phyloP scores from a whole-genome alignment of 2,888 invertebrate species.

The Dascillus cervinus region DNA sequence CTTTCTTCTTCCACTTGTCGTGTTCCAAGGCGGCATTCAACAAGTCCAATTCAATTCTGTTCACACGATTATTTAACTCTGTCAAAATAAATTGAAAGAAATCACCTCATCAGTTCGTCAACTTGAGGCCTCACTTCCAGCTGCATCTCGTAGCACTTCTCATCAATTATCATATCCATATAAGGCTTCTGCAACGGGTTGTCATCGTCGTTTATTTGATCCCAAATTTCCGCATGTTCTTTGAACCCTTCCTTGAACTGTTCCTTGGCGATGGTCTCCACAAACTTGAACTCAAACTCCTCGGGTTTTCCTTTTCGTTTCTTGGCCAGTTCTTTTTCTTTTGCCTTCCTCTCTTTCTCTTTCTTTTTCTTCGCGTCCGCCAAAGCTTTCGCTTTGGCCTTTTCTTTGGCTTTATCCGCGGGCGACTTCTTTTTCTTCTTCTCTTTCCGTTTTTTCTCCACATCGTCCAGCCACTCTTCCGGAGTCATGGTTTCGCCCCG shows the following conservation, averaged over 20 bases:
- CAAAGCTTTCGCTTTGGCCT: conserved; percentile 42
- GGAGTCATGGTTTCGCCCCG: conserved; percentile 53
- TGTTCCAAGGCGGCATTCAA: conserved; percentile 19
- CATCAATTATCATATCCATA: conserved; percentile 56
- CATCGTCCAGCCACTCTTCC: conserved; percentile 48
- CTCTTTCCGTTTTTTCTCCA: conserved; percentile 28
- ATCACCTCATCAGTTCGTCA: conserved; percentile 55
- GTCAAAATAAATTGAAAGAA: conserved; percentile 35
- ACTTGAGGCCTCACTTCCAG: conserved; percentile 59
- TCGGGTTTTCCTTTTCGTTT: conserved; percentile 10
- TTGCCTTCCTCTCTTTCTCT: conserved; percentile 37
- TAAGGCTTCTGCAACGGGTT: conserved; percentile 57
- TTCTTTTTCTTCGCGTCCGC: conserved; percentile 22
- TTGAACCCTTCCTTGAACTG: conserved; percentile 39
- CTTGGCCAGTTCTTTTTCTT: conserved; percentile 15
- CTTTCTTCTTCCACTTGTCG: conserved; percentile 14
- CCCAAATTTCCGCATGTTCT: conserved; percentile 48
- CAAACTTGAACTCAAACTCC: conserved; percentile 21
- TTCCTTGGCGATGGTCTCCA: conserved; percentile 35
- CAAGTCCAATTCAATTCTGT: conserved; percentile 21
- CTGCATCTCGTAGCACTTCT: conserved; percentile 57
- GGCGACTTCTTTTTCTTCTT: conserved; percentile 23
- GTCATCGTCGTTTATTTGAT: conserved; percentile 36
- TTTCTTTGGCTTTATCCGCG: conserved; percentile 22
- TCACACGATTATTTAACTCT: conserved; percentile 29